Evolutionary conservation across 2,113 vertebrate species (phyloP).

Genomic region (Oceanodroma tethys): DNA sequence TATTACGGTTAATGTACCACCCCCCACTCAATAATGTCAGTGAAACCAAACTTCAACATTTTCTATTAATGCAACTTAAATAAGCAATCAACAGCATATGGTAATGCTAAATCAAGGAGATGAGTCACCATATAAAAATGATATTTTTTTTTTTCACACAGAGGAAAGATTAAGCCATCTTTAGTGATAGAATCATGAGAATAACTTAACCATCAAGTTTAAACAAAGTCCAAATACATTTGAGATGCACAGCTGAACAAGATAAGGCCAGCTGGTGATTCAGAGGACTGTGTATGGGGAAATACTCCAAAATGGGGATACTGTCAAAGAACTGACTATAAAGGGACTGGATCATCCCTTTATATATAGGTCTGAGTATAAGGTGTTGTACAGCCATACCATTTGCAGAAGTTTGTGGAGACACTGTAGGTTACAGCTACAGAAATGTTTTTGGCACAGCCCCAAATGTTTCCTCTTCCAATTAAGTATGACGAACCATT

Average conservation of each 20-base stretch:
- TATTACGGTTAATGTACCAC: background rate
- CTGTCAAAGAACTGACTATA: background rate
- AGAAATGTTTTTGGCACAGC: background rate
- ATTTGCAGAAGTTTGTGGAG: background rate
- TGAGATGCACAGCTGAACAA: background rate
- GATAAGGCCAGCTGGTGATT: background rate
- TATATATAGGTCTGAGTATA: background rate
- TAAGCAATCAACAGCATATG: background rate
- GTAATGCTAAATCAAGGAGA: background rate
- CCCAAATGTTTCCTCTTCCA: background rate
- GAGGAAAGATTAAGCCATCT: background rate
- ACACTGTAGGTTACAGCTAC: background rate
- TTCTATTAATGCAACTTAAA: background rate
- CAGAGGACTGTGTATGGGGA: background rate
- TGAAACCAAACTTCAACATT: background rate
- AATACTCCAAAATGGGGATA: background rate
- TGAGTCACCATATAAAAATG: background rate
- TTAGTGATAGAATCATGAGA: background rate
- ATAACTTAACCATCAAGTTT: background rate
- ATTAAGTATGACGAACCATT: background rate
- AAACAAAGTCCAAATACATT: background rate
- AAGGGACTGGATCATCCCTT: background rate
- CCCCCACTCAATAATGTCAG: background rate
- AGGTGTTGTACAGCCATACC: background rate
- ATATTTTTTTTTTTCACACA: background rate